Evolutionary conservation across 1,140 invertebrate genomes (phyloP).

Genomic region (Colletes latitarsis): DNA sequence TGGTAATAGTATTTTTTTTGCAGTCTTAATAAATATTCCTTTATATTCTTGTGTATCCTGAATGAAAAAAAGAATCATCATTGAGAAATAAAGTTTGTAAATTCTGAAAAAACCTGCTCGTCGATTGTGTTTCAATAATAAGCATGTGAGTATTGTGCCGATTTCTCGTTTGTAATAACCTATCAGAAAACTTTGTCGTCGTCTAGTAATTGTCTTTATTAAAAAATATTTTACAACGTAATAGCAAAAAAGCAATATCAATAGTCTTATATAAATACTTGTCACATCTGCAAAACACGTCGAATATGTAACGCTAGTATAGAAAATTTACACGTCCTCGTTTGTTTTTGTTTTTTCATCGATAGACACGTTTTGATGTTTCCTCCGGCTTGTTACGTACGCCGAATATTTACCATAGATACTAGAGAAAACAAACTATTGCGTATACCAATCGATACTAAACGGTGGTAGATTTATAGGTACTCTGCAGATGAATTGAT

Average conservation of each 20-base stretch:
- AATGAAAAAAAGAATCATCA: slow-evolving; percentile 26
- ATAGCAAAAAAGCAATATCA: slow-evolving; percentile 61
- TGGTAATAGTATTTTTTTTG: background rate
- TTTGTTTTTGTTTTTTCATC: slow-evolving; percentile 32
- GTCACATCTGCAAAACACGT: background rate
- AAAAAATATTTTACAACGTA: slow-evolving; percentile 73
- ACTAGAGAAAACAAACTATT: slow-evolving; percentile 41
- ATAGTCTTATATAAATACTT: slow-evolving; percentile 7
- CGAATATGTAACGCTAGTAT: background rate
- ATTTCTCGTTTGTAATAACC: slow-evolving; percentile 32
- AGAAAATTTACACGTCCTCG: slow-evolving; percentile 5
- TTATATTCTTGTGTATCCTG: slow-evolving; percentile 23
- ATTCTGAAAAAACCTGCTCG: slow-evolving; percentile 7
- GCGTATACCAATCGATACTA: slow-evolving; percentile 5
- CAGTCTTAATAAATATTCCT: slow-evolving; percentile 10
- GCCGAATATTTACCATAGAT: slow-evolving; percentile 36
- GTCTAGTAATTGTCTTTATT: slow-evolving; percentile 70
- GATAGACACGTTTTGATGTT: slow-evolving; percentile 19
- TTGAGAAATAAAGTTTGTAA: slow-evolving; percentile 39
- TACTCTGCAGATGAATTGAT: slow-evolving; percentile 10
- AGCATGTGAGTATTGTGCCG: slow-evolving; percentile 36
- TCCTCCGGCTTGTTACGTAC: background rate
- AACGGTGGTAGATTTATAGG: background rate
- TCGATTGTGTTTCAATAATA: slow-evolving; percentile 24
- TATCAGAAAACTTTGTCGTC: slow-evolving; percentile 16